Conservation (phyloP, 2,113 vertebrate genomes). For the Oncorhynchus gorbuscha region DNA sequence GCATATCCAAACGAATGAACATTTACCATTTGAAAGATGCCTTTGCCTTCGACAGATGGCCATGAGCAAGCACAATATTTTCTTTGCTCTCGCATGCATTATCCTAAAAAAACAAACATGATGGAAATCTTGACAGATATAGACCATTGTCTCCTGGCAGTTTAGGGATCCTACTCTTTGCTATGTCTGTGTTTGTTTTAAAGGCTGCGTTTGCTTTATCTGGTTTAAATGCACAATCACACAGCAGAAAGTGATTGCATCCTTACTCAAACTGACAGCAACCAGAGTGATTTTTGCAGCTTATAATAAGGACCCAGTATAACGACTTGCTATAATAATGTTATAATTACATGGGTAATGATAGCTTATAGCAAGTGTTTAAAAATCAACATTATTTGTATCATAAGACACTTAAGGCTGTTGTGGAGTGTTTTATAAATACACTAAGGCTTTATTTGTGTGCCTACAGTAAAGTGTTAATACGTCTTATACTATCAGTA, state of each 20-base stretch:
- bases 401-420: no score
- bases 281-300: no score
- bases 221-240: conserved; percentile 45
- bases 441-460: neutral
- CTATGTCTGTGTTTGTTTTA: conserved; percentile 37
- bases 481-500: neutral
- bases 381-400: no score
- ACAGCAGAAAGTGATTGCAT: conserved; percentile 22
- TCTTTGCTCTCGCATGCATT: conserved; percentile 74
- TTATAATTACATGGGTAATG: no score
- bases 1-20: conserved; percentile 43
- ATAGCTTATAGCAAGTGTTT: no score
- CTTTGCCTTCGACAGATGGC: conserved; percentile 64
- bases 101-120: conserved; percentile 76
- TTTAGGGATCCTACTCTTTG: neutral
- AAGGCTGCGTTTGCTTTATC: conserved; percentile 48
- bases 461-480: neutral
- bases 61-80: conserved; percentile 68
- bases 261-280: conserved; percentile 26
- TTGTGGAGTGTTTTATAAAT: neutral
- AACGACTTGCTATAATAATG: no score
- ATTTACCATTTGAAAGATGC: conserved; percentile 60
- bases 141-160: conserved; percentile 62
- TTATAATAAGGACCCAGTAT: no score
- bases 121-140: conserved; percentile 73